Evolutionary conservation across 2,888 invertebrate genomes (phyloP).

Genomic region (Agonopterix heracliana): DNA sequence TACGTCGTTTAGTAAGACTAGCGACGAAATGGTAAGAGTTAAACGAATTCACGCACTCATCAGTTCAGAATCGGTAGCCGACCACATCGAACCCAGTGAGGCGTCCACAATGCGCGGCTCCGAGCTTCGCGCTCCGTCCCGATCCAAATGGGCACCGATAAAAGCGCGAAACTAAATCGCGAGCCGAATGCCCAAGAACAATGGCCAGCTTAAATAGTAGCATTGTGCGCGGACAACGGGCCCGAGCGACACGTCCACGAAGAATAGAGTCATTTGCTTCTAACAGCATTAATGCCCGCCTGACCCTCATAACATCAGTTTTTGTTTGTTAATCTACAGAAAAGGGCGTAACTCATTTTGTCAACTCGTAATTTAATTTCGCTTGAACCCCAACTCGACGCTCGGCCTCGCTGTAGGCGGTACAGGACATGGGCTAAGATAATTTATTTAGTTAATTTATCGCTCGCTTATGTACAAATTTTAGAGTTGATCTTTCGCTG

Average conservation of each 20-base stretch:
- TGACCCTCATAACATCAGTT: conserved; percentile 73
- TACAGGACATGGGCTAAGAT: conserved; percentile 48
- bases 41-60: too few species aligned
- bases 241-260: conserved; percentile 46
- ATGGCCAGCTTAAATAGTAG: conserved; percentile 60
- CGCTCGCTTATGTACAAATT: conserved; percentile 43
- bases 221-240: conserved; percentile 50
- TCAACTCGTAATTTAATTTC: conserved; percentile 74
- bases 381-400: conserved; percentile 56
- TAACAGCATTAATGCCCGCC: conserved; percentile 66
- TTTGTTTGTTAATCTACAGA: conserved; percentile 76
- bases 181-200: conserved; percentile 63
- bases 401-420: conserved; percentile 36
- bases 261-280: conserved; percentile 73
- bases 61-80: too few species aligned
- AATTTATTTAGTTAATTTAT: conserved; percentile 62
- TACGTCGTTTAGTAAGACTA: too few species aligned
- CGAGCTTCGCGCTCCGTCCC: conserved; percentile 13
- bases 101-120: conserved; percentile 23
- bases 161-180: conserved; percentile 66
- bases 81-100: conserved; percentile 22
- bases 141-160: conserved; percentile 54
- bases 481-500: conserved; percentile 28
- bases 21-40: too few species aligned
- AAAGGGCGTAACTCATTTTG: conserved; percentile 76